Conservation (phyloP, 2,888 invertebrate species). For the Mythimna ferrago region DNA sequence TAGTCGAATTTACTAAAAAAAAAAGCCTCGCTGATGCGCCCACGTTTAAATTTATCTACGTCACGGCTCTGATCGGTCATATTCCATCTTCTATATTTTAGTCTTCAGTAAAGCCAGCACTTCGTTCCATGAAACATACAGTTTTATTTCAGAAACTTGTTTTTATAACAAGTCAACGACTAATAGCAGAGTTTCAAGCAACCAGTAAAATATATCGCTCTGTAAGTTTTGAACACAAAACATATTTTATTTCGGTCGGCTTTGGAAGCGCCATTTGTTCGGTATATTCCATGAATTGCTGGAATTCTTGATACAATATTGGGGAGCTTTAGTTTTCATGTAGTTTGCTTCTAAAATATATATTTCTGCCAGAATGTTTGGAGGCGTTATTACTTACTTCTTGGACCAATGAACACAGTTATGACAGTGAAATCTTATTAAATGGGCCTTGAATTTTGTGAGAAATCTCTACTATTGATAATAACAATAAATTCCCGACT, state of each 20-base stretch:
- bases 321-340: slow-evolving; percentile 9
- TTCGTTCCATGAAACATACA: slow-evolving; percentile 24
- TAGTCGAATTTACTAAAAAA: too few species aligned
- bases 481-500: too few species aligned
- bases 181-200: slow-evolving; percentile 23
- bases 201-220: slow-evolving; percentile 27
- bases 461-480: too few species aligned
- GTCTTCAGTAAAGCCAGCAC: neutral
- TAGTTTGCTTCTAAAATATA: neutral
- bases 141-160: neutral
- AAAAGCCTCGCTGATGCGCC: too few species aligned
- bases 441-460: too few species aligned
- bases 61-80: neutral
- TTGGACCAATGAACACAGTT: neutral
- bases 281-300: slow-evolving; percentile 16
- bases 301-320: slow-evolving; percentile 36
- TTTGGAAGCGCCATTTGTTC: slow-evolving; percentile 23
- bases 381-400: neutral
- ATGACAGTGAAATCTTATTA: too few species aligned
- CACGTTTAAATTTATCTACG: too few species aligned
- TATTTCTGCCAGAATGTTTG: neutral
- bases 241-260: slow-evolving; percentile 36
- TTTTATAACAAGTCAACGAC: slow-evolving; percentile 10
- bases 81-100: neutral
- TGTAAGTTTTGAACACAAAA: slow-evolving; percentile 47